Evolutionary conservation across 2,888 invertebrate genomes (phyloP).

Genomic region (Ochlodes sylvanus): DNA sequence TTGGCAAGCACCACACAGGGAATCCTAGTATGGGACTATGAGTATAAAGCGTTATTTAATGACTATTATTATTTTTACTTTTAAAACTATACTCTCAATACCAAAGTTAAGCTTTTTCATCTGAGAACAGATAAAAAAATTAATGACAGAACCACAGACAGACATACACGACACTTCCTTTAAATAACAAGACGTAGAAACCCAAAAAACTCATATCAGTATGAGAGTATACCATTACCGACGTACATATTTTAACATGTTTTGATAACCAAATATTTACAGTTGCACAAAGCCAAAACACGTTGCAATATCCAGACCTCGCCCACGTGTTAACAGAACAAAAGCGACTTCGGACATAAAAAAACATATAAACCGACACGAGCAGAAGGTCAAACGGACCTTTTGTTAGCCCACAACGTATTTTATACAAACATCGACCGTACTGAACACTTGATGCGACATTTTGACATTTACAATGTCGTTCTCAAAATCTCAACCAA

Average conservation of each 20-base stretch:
- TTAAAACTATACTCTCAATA: no score
- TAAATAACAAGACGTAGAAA: no score
- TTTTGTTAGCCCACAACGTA: conserved; percentile 1
- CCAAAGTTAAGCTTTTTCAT: no score
- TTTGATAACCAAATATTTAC: conserved; percentile 1
- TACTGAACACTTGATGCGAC: neutral
- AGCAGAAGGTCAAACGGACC: conserved; percentile 11
- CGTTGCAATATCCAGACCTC: conserved; percentile 1
- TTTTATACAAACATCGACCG: conserved; percentile 9
- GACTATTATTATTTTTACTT: no score
- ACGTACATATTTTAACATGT: neutral
- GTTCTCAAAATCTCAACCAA: neutral
- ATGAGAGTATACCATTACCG: no score
- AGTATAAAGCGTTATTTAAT: no score
- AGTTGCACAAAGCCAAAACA: conserved; percentile 7
- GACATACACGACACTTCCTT: no score
- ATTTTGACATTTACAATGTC: conserved; percentile 2
- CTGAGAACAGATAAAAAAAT: neutral
- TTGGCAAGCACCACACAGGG: no score
- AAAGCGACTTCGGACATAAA: conserved; percentile 1
- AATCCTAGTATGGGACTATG: no score
- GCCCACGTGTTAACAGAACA: conserved; percentile 7
- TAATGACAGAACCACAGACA: no score
- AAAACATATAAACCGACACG: conserved; percentile 5
- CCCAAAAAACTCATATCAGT: no score